Evolutionary conservation across 2,888 invertebrate genomes (phyloP), one percentile per base, ranked within the genome.

Genomic region (Chrysolina americana): DNA sequence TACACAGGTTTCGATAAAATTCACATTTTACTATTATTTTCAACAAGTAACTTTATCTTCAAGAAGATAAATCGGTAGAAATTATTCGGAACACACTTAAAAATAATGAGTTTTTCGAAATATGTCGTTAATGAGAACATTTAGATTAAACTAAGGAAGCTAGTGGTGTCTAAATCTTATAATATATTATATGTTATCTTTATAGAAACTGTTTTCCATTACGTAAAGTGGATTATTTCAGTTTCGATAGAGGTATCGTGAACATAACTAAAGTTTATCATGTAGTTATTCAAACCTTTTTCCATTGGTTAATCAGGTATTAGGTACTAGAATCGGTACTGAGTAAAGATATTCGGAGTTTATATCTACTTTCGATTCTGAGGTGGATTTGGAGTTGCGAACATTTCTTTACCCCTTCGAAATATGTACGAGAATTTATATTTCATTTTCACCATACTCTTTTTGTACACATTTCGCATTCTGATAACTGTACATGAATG

Each of bases 41-140:
- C 15, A 28, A 44, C 19, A 23, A 41, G 41, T 21, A 44, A 9
- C n/a, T 65, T 21, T 17, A 11, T 41, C 44, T 19, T 11, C 13
- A 13, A 2, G 9, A 9, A 50, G 50, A 50, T 50, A 17, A 50
- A 50, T 50, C 50, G 15, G 9, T 1, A n/a, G 19, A 19, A 50
- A 50, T 15, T 50, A 10, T 17, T 50, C 19, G 17, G 44, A 65
- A 21, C 17, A 65, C 41, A 65, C 64, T 44, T 44, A 44, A 21
- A 44, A 44, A 44, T 41, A 44, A 41, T 65, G 44, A 44, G 19
- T 65, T 65, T 44, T 23, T 44, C 19, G 44, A 19, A 65, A 65
- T 65, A 44, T 23, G 41, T 5, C 64, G 41, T 65, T 65, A 44
- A 50, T 19, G 50, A 8, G 50, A 50, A 50, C 50, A 19, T 50